phyloP scores from a whole-genome alignment of 2,888 invertebrate genomes.

The Rosalia funebris region DNA sequence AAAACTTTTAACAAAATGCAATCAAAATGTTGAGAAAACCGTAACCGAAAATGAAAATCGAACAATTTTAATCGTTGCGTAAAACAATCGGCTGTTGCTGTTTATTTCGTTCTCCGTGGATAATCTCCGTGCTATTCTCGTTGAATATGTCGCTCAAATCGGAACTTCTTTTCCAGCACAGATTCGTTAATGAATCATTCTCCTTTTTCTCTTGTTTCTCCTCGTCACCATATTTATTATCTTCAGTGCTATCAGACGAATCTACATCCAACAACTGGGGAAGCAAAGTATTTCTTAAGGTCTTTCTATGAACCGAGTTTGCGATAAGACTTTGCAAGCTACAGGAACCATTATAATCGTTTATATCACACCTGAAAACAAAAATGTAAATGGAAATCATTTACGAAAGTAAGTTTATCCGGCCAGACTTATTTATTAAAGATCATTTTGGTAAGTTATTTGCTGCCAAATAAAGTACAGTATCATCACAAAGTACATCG shows the following conservation, averaged over 20 bases:
- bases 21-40: too few species aligned
- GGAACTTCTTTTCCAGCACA: slow-evolving; percentile 19
- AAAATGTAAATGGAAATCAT: too few species aligned
- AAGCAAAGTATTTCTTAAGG: slow-evolving; percentile 28
- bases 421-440: too few species aligned
- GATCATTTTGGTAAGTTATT: too few species aligned
- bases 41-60: too few species aligned
- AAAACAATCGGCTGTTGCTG: neutral
- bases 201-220: neutral
- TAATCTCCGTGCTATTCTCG: slow-evolving; percentile 26
- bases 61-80: too few species aligned
- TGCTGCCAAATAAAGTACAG: too few species aligned
- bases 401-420: too few species aligned
- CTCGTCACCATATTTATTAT: neutral
- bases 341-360: slow-evolving; percentile 29
- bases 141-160: slow-evolving; percentile 22
- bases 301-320: slow-evolving; percentile 16
- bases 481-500: too few species aligned
- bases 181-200: neutral
- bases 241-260: neutral
- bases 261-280: slow-evolving; percentile 24
- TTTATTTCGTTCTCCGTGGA: slow-evolving; percentile 21
- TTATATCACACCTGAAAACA: neutral
- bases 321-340: slow-evolving; percentile 40
- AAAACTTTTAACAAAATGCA: too few species aligned